These are phyloP conservation scores for Hoplias malabaricus DNA, from an alignment of 2,113 vertebrate species.

Conservation along the genomic window DNA sequence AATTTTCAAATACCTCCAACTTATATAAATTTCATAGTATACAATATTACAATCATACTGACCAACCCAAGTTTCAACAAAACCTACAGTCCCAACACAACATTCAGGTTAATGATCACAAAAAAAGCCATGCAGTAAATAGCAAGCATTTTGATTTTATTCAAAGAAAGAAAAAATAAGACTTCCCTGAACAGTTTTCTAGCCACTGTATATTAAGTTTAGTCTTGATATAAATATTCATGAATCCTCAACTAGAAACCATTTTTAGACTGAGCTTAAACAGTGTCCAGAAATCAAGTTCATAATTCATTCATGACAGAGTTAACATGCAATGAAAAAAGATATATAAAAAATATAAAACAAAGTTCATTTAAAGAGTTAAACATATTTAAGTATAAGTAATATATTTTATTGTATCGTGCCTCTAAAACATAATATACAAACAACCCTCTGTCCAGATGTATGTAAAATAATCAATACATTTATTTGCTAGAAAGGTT, in stretches of 20 bases:
- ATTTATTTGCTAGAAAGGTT: too few species aligned
- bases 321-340: constrained; percentile 69
- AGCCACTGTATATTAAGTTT: not conserved
- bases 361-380: too few species aligned
- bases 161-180: not conserved
- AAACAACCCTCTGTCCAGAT: too few species aligned
- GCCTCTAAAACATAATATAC: too few species aligned
- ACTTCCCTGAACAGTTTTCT: not conserved
- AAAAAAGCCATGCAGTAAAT: constrained; percentile 20
- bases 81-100: not conserved
- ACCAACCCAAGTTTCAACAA: not conserved
- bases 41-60: not conserved
- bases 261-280: not conserved
- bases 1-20: too few species aligned
- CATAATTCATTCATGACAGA: constrained; percentile 54
- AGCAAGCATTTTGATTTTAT: constrained; percentile 35
- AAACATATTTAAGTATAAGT: too few species aligned
- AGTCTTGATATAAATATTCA: not conserved
- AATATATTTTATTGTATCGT: too few species aligned
- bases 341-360: not conserved
- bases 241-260: not conserved
- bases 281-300: constrained; percentile 64
- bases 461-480: too few species aligned
- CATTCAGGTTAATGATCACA: not conserved
- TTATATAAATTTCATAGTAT: too few species aligned